Evolutionary conservation across 1,140 invertebrate species (phyloP), one percentile per base, ranked within the genome.

Genomic region (Onthophagus taurus): DNA sequence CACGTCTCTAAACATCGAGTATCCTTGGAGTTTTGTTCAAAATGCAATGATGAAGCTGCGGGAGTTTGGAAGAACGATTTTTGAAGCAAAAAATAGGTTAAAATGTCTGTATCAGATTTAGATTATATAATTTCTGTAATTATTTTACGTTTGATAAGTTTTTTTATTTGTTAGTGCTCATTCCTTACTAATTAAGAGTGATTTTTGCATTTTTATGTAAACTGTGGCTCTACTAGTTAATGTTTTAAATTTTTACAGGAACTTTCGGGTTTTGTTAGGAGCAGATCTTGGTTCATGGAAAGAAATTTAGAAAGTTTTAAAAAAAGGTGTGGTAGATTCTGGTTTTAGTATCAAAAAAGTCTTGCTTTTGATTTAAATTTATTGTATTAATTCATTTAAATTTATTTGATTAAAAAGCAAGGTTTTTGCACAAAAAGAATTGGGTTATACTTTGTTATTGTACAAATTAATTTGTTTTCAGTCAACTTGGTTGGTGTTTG

Each of bases 1-100:
- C 72, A 75, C 45, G 65, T 75, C 7, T 70, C 70, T 35, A 63
- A 65, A 44, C 65, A 66, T 30, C 66, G 62, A 58, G 66, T 75
- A 34, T 74, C 72, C 3, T 49, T 75, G 30, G 72, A 73, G 50
- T 73, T 67, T 47, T 75, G 72, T 50, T 58, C 66, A 0, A 64
- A 53, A 34, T 76, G 71, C 37, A 59, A 60, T 24, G 57, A 60
- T 23, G 65, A 59, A 45, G 57, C 65, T 1, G 33, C 42, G 30
- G 30, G 52, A 31, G 47, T 51, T 9, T 63, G 57, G 47, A 43
- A 39, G 11, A 17, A 41, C 18, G 37, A 38, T 36, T 14, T 17
- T 26, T 9, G 2, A 18, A 17, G 3, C 12, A 29, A 19, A 12
- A 12, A 34, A 12, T 21, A 37, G 18, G 34, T 48, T 46, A 42